Percentiles rank a stretch among this genome's conserved stretches.
Evolutionary conservation across 1,140 invertebrate species (phyloP).

Genomic region (Ceratina calcarata): DNA sequence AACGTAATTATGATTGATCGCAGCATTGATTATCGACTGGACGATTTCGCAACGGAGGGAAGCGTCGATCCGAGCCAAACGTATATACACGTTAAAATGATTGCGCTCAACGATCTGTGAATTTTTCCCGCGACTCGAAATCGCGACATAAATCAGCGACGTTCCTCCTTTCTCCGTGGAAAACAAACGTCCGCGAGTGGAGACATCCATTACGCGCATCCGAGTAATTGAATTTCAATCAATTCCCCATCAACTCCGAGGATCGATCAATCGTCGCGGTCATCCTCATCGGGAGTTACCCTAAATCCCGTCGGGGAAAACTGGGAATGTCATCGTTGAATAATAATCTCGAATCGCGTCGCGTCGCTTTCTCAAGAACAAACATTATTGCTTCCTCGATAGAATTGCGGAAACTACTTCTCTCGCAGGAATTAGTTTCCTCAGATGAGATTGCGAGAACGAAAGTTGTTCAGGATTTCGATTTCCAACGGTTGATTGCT

Average conservation of each 20-base stretch:
- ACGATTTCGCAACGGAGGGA: constrained; percentile 1
- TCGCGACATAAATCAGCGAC: constrained; percentile 36
- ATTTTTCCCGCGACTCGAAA: constrained; percentile 1
- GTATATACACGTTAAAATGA: background rate
- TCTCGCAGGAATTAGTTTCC: constrained; percentile 3
- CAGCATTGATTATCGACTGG: constrained; percentile 19
- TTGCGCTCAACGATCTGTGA: background rate
- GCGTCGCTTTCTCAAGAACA: constrained; percentile 14
- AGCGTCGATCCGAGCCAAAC: background rate
- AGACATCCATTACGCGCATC: constrained; percentile 33
- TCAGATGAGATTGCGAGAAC: background rate
- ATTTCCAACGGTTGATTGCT: constrained; percentile 2
- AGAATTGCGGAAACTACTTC: constrained; percentile 21
- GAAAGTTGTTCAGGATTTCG: constrained; percentile 10
- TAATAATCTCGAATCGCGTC: constrained; percentile 3
- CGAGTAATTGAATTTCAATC: constrained; percentile 41
- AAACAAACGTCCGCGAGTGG: constrained; percentile 33
- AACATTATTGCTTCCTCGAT: constrained; percentile 24
- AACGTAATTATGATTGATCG: constrained; percentile 24
- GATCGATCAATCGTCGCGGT: constrained; percentile 5
- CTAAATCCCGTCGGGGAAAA: background rate
- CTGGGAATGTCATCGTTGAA: constrained; percentile 2
- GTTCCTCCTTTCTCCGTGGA: constrained; percentile 12
- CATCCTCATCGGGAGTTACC: constrained; percentile 14
- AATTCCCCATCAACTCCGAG: constrained; percentile 22